phyloP scores from a whole-genome alignment of 2,888 invertebrate species.

The Troglohyphantes excavatus region DNA sequence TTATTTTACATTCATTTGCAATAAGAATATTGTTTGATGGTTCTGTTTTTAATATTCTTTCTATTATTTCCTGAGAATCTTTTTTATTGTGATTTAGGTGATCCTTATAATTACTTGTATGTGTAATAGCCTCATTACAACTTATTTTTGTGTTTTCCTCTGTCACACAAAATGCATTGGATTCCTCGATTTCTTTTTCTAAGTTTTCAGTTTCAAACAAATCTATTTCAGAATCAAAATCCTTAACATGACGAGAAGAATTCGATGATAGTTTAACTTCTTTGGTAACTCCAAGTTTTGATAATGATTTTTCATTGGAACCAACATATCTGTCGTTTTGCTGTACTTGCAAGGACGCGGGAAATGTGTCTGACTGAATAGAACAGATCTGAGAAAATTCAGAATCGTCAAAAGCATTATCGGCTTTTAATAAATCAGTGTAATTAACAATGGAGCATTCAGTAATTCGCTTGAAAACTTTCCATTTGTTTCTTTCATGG shows the following conservation, averaged over 20 bases:
- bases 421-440: constrained; percentile 11
- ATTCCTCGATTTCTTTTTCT: neutral
- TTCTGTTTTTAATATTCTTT: neutral
- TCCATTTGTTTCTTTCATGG: neutral
- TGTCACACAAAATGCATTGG: neutral
- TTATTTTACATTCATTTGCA: neutral
- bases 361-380: neutral
- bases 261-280: neutral
- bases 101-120: neutral
- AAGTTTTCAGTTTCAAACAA: neutral
- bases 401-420: neutral
- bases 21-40: neutral
- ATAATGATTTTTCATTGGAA: neutral
- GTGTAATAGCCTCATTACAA: neutral
- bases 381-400: neutral
- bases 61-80: neutral
- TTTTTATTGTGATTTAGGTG: neutral
- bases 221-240: neutral
- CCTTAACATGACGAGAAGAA: neutral
- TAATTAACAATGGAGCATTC: neutral
- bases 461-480: constrained; percentile 1
- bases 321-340: neutral
- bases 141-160: neutral
- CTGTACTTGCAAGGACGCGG: neutral
- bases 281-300: neutral